phyloP scores from a whole-genome alignment of 2,113 vertebrate genomes.

The Agelaius phoeniceus region DNA sequence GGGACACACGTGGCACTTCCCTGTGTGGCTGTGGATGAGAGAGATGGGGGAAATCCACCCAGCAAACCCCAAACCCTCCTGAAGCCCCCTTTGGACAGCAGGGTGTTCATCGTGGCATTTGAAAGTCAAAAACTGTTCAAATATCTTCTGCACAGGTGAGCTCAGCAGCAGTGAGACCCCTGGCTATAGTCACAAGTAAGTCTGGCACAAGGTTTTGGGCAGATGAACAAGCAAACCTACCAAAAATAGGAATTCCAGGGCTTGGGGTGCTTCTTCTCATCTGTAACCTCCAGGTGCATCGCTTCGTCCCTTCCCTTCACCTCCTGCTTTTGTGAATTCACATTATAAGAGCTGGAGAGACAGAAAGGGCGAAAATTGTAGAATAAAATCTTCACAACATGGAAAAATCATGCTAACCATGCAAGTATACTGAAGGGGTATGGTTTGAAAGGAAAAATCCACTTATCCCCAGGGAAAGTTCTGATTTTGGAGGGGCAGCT shows the following conservation, averaged over 20 bases:
- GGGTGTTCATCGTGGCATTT: rapidly evolving
- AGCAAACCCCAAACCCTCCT: not conserved
- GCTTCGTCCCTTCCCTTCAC: rapidly evolving
- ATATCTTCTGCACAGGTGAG: rapidly evolving
- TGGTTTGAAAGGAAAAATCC: not conserved
- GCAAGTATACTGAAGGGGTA: not conserved
- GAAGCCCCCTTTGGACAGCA: rapidly evolving
- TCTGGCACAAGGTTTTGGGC: not conserved
- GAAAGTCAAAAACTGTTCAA: not conserved
- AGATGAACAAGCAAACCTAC: not conserved
- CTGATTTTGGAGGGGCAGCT: not conserved
- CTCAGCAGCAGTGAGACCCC: not conserved
- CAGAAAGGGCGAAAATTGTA: not conserved
- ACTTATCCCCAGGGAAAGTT: not conserved
- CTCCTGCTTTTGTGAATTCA: not conserved
- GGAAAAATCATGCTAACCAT: rapidly evolving
- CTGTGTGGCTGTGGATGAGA: not conserved
- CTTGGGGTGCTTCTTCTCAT: not conserved
- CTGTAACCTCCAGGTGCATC: rapidly evolving
- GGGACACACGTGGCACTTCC: slow-evolving; percentile 18
- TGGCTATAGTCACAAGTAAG: rapidly evolving
- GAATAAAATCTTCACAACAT: not conserved
- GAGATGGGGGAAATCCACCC: not conserved
- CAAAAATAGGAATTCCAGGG: not conserved
- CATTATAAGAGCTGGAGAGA: not conserved